Evolutionary conservation across 2,888 invertebrate species (phyloP).

Genomic region (Chamaedrilus cognettii): DNA sequence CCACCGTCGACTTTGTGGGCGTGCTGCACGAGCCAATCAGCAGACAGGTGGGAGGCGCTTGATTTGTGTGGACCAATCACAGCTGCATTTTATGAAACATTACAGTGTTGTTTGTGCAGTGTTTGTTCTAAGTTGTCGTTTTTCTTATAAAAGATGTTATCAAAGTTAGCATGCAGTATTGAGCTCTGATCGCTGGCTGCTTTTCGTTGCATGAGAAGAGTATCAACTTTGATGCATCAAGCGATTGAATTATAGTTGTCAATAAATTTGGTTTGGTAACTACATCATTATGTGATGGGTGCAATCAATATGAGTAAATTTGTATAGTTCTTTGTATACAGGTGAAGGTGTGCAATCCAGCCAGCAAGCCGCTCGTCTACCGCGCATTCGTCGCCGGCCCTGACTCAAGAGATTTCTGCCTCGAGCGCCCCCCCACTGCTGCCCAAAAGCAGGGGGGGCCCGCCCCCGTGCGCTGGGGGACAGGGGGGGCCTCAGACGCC

Average conservation of each 20-base stretch:
- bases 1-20: conserved; percentile 54
- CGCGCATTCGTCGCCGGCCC: conserved; percentile 53
- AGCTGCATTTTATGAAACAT: too few species aligned
- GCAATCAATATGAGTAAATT: too few species aligned
- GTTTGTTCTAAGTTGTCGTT: too few species aligned
- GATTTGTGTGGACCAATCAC: too few species aligned
- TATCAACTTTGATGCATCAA: background rate
- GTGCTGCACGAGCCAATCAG: conserved; percentile 2
- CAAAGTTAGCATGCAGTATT: too few species aligned
- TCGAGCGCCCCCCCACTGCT: conserved; percentile 28
- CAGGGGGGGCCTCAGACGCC: background rate
- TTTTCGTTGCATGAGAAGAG: background rate
- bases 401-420: conserved; percentile 53
- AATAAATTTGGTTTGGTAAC: too few species aligned
- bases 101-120: too few species aligned
- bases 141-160: too few species aligned
- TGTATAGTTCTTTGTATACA: too few species aligned
- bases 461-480: too few species aligned
- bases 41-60: conserved; percentile 14
- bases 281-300: too few species aligned
- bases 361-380: conserved; percentile 55
- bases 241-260: background rate
- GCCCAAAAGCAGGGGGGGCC: too few species aligned
- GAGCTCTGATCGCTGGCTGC: background rate
- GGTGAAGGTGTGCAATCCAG: conserved; percentile 57